These are phyloP conservation scores for Epirrita christyi DNA, from an alignment of 2,888 invertebrate species.

Conservation along the genomic window DNA sequence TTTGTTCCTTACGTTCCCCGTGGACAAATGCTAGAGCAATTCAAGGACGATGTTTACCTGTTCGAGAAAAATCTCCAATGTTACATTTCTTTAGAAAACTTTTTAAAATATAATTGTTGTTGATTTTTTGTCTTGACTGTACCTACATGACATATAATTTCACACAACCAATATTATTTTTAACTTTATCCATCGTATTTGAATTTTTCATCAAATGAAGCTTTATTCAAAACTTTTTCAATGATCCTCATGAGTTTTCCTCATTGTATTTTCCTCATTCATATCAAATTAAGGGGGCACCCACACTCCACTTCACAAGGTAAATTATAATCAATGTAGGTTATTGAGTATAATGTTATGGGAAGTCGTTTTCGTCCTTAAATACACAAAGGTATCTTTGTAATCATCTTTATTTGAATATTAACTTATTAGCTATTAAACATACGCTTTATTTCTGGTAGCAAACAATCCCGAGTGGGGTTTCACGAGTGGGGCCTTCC, in stretches of 20 bases:
- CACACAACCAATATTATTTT: not conserved
- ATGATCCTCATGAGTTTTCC: not conserved
- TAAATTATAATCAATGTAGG: not conserved
- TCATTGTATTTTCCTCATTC: not conserved
- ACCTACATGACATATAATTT: not conserved
- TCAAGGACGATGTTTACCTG: too few relatives aligned
- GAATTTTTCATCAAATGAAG: slow-evolving; percentile 3
- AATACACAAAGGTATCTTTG: not conserved
- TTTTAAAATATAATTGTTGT: too few relatives aligned
- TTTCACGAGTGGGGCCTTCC: not conserved
- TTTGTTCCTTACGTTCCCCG: too few relatives aligned
- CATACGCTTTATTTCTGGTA: too few relatives aligned
- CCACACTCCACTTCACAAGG: not conserved
- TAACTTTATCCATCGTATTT: not conserved
- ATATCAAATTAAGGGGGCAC: not conserved
- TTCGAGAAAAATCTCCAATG: too few relatives aligned
- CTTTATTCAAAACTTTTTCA: slow-evolving; percentile 4
- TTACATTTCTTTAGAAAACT: too few relatives aligned
- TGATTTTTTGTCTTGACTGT: too few relatives aligned
- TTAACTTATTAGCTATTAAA: too few relatives aligned
- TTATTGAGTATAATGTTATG: not conserved
- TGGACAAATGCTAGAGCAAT: too few relatives aligned
- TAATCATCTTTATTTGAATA: not conserved
- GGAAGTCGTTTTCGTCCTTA: not conserved
- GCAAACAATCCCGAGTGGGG: not conserved